phyloP scores from a whole-genome alignment of 2,888 invertebrate species.

The Tortricodes alternella region DNA sequence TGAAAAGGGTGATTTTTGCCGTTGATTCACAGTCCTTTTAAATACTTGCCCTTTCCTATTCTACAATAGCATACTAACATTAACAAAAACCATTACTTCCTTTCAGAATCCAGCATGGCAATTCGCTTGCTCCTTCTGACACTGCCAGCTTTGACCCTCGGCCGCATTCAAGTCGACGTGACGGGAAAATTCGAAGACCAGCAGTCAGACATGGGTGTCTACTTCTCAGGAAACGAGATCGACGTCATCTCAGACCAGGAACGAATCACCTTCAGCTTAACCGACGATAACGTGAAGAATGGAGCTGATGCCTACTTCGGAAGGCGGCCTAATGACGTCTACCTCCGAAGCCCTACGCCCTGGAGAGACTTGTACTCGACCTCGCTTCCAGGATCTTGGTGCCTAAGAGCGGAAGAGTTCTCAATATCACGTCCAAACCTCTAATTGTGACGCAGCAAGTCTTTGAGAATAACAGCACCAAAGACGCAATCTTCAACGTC shows the following conservation, averaged over 20 bases:
- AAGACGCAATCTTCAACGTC: conserved; percentile 38
- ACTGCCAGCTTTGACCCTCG: conserved; percentile 12
- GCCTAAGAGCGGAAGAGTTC: conserved; percentile 40
- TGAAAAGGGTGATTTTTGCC: too few species aligned
- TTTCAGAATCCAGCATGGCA: conserved; percentile 21
- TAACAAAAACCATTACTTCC: too few species aligned
- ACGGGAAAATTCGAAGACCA: conserved; percentile 3
- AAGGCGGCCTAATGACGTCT: conserved; percentile 41
- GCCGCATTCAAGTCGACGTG: conserved; percentile 8
- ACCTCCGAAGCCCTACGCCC: conserved; percentile 50
- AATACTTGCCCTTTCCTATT: too few species aligned
- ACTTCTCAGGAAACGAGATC: conserved; percentile 38
- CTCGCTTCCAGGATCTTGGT: conserved; percentile 45
- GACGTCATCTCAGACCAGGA: conserved; percentile 46
- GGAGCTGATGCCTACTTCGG: conserved; percentile 43
- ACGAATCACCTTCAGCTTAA: conserved; percentile 42
- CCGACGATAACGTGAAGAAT: conserved; percentile 44
- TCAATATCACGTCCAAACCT: conserved; percentile 37
- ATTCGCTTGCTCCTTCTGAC: conserved; percentile 5
- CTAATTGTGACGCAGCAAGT: conserved; percentile 35
- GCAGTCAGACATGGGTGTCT: conserved; percentile 1
- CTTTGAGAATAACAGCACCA: conserved; percentile 40
- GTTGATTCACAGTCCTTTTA: too few species aligned
- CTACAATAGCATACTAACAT: too few species aligned
- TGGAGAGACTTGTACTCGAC: conserved; percentile 52